Conservation (phyloP, 30 jellyfish, hydroid and myxozoan species). For the Cassiopea andromeda region DNA sequence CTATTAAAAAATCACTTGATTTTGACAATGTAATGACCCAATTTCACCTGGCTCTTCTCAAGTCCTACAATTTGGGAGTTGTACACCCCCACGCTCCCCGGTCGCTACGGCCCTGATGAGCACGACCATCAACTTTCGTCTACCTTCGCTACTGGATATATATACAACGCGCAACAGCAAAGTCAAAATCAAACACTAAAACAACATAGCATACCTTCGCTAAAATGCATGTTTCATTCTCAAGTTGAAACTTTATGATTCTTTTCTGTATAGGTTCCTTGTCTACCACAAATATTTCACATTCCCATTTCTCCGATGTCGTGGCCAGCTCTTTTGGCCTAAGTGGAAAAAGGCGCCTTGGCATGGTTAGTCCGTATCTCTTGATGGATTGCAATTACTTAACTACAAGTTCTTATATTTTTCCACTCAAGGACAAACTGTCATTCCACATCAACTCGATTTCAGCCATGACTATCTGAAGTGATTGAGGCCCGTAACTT, state of each 20-base stretch:
- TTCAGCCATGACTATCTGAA: not conserved
- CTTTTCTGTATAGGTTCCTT: slow-evolving; percentile 28
- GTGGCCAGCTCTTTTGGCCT: slow-evolving; percentile 52
- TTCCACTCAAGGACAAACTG: not conserved
- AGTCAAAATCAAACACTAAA: too few species aligned
- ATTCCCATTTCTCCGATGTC: slow-evolving; percentile 17
- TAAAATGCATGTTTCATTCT: not conserved
- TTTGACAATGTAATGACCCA: too few species aligned
- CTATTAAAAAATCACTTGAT: too few species aligned
- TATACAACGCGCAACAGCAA: too few species aligned
- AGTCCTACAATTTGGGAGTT: too few species aligned
- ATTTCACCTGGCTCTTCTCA: too few species aligned
- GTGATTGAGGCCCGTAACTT: not conserved
- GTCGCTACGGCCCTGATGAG: too few species aligned
- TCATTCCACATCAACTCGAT: not conserved
- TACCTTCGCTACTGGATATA: too few species aligned
- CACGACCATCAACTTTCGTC: too few species aligned
- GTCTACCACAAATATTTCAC: slow-evolving; percentile 48
- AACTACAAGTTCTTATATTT: too few species aligned
- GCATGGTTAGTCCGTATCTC: not conserved
- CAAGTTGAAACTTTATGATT: slow-evolving; percentile 7
- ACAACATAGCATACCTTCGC: slow-evolving; percentile 13
- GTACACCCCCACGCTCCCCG: too few species aligned
- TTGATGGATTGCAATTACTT: not conserved
- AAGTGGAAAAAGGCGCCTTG: slow-evolving; percentile 17